Base-by-base conservation (phyloP, 2,113 vertebrate species). In the Grammomys surdaster region DNA sequence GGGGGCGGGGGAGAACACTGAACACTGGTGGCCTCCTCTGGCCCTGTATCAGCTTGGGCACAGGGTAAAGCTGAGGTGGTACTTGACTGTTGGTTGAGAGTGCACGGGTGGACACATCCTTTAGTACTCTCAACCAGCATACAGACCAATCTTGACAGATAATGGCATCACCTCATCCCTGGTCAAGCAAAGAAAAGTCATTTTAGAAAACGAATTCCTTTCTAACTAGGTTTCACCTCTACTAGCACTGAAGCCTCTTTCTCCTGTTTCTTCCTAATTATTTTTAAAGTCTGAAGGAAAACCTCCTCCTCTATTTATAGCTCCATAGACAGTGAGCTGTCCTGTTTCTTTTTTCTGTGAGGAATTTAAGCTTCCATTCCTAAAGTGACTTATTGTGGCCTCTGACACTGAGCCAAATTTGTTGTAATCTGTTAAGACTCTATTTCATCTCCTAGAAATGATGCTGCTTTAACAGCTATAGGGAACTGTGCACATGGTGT, bases 251-350 rank as follows among this genome's bases (percentile, higher is more conserved):
- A n/a, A 86, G 54, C 76, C 43, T 60, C 12, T 73, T 60, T 67
- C 43, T 78, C 75, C 19, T 70, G 22, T 73, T 72, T 48, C 67
- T 89, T 63, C 73, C 46, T 90, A 33, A 56, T 88, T 69, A 36
- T 86, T 86, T 91, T 48, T 65, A 76, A 81, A 87, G 22, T 89
- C 31, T 3, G 69, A 72, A 40, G 73, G 78, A 82, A 87, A 81
- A 72, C 24, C 28, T 22, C 3, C 48, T 28, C 2, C 46, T 76
- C 72, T 33, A n/a, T 78, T 90, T 90, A 7, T 46, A 54, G 40
- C 51, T 90, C 75, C 40, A 1, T 28, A 1, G 63, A 90, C 75
- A 78, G 67, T 20, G 14, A 48, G 43, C 51, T 46, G 10, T 31
- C 40, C 48, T 65, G 7, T 65, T 56, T 51, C 33, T 60, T 54